Base-by-base conservation (phyloP, 2,113 vertebrate species). In the Brachyhypopomus occidentalis region DNA sequence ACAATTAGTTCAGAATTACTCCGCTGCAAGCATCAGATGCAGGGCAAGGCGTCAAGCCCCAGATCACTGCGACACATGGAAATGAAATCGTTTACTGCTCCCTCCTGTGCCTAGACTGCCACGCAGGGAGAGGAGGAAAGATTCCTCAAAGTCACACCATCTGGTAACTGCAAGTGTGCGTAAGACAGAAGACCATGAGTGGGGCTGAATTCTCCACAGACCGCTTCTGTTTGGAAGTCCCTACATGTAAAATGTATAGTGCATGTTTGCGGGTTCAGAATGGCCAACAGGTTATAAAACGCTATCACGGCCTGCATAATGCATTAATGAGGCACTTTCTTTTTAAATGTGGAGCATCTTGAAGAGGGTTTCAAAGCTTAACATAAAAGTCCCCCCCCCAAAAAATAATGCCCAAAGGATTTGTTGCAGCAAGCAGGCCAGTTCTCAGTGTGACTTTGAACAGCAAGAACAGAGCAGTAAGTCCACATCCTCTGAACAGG, bases 151-250 rank as follows among this genome's bases (percentile, higher is more conserved):
- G 23, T 27, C 45, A 45, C 20, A 41, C 56, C 66, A 6, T 20
- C 34, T 25, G 30, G 2, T 78, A 70, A 70, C 59, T 59, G 41
- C 52, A n/a, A 71, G 23, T 41, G 34, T 36, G 36, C 70, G 64
- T 78, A 58, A 78, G 30, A 78, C n/a, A 60, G 52, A 20, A 78
- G 63, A 67, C 25, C 56, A 5, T 75, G 55, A 63, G 45, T 20
- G 23, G 3, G 9, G 8, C 62, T 66, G 45, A 55, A 55, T 36
- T 27, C 20, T 69, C 6, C 36, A 56, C 19, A 55, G 12, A 16
- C 7, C 48, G 69, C 12, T 48, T 41, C 66, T 41, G 30, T 67
- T 7, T 38, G 34, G 64, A 25, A n/a, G 38, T 41, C 20, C 16
- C 38, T n/a, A 11, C 41, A 6, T 69, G 30, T 69, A 22, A 41